These are phyloP conservation scores for Paramormyrops kingsleyae DNA, from an alignment of 2,113 vertebrate species.

Conservation along the genomic window DNA sequence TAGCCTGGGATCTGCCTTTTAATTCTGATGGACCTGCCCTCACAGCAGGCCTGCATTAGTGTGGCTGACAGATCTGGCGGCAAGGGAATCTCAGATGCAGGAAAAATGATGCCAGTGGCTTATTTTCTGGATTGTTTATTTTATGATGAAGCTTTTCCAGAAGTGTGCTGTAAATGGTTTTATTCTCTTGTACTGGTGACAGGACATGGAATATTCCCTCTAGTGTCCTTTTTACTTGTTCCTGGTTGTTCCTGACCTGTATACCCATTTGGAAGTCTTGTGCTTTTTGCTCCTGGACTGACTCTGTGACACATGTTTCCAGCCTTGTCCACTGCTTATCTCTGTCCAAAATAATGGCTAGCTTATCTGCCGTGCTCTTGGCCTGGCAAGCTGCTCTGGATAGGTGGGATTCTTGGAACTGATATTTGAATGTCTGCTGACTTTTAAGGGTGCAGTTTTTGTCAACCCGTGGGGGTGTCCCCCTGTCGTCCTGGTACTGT, in stretches of 20 bases:
- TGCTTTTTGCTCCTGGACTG: slow-evolving; percentile 16
- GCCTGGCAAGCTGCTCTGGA: slow-evolving; percentile 32
- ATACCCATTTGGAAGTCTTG: background rate
- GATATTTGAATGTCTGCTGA: slow-evolving; percentile 38
- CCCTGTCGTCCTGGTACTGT: background rate
- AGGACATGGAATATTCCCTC: background rate
- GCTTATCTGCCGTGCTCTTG: slow-evolving; percentile 28
- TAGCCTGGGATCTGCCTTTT: background rate
- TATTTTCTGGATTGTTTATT: background rate
- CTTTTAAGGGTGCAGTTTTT: slow-evolving; percentile 22
- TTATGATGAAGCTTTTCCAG: background rate
- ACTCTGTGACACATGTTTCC: slow-evolving; percentile 28
- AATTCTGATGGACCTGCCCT: background rate
- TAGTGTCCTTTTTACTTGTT: background rate
- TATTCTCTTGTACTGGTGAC: background rate
- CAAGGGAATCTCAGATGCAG: slow-evolving; percentile 49
- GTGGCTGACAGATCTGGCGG: background rate
- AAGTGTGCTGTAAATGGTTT: background rate
- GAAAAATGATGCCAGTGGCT: background rate
- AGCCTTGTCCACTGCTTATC: slow-evolving; percentile 44
- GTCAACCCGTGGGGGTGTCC: slow-evolving; percentile 1
- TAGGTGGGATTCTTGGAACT: slow-evolving; percentile 50
- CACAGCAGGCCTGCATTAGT: background rate
- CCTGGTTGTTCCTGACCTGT: background rate
- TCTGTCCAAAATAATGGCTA: slow-evolving; percentile 47